Conservation (phyloP, 1,140 invertebrate species). For the Drosophila ercepeae region DNA sequence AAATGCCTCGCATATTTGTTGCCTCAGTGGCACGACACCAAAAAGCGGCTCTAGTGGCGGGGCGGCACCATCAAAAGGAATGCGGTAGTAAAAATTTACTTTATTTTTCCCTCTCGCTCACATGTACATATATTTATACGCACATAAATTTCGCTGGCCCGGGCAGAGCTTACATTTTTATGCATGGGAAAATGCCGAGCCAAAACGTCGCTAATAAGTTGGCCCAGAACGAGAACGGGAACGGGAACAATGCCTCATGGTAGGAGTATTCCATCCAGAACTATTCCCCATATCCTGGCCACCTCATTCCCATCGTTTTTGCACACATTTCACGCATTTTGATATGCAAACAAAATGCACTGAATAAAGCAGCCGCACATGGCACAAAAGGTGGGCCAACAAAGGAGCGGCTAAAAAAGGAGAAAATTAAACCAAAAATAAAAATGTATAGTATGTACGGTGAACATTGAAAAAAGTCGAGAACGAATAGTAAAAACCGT, state of each 20-base stretch:
- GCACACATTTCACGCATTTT: constrained; percentile 75
- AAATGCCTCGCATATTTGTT: constrained; percentile 39
- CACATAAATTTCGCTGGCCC: constrained; percentile 65
- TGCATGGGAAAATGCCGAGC: constrained; percentile 68
- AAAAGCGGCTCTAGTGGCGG: neutral
- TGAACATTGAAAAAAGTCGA: constrained; percentile 9
- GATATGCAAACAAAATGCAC: constrained; percentile 78
- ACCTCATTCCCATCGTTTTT: constrained; percentile 10
- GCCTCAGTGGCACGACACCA: neutral
- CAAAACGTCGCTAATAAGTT: constrained; percentile 77
- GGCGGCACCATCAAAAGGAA: constrained; percentile 27
- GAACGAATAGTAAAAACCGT: constrained; percentile 50
- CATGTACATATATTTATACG: constrained; percentile 76
- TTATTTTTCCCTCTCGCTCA: constrained; percentile 50
- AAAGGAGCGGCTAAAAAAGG: constrained; percentile 24
- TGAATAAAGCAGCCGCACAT: constrained; percentile 63
- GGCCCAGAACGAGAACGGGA: constrained; percentile 37
- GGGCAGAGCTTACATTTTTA: constrained; percentile 74
- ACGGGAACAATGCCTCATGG: constrained; percentile 47
- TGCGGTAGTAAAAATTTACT: constrained; percentile 61
- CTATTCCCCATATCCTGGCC: constrained; percentile 13
- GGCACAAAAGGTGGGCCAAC: constrained; percentile 61
- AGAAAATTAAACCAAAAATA: constrained; percentile 3
- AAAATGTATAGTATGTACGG: constrained; percentile 1
- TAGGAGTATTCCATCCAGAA: constrained; percentile 24